Conservation (phyloP, 2,888 invertebrate species). For the Rhaphigaster nebulosa region DNA sequence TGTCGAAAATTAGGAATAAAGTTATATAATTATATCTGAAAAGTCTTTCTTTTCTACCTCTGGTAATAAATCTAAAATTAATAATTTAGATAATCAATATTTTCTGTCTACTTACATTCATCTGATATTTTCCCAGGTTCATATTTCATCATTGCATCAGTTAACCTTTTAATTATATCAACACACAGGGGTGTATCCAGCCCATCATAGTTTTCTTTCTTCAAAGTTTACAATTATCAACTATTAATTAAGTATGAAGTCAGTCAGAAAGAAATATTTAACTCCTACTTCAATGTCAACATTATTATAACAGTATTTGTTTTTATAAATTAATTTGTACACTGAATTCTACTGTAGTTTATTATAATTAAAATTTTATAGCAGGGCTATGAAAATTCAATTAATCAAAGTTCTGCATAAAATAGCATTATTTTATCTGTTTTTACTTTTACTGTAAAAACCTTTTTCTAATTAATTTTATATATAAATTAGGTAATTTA, state of each 20-base stretch:
- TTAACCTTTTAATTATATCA: slow-evolving; percentile 55
- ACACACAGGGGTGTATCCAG: slow-evolving; percentile 52
- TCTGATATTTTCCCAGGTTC: slow-evolving; percentile 45
- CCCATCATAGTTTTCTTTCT: slow-evolving; percentile 53
- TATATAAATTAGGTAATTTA: not conserved
- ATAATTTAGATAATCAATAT: not conserved
- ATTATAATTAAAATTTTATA: not conserved
- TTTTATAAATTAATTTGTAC: not conserved
- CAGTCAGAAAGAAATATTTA: slow-evolving; percentile 9
- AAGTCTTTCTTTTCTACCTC: not conserved
- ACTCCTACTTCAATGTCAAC: not conserved
- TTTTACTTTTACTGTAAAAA: not conserved
- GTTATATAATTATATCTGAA: too few relatives aligned
- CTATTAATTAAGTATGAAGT: slow-evolving; percentile 26
- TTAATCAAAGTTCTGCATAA: not conserved
- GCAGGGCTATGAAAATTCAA: not conserved
- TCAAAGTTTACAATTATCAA: slow-evolving; percentile 44
- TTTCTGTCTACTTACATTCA: slow-evolving; percentile 35
- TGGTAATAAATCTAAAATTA: not conserved
- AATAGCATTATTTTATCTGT: not conserved
- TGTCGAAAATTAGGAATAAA: too few relatives aligned
- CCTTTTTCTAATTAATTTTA: not conserved
- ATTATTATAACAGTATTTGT: not conserved
- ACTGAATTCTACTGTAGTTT: not conserved
- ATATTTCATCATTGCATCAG: slow-evolving; percentile 56